These are phyloP conservation scores for Tiaroga cobitis DNA, from an alignment of 2,797 vertebrate species.

Conservation along the genomic window DNA sequence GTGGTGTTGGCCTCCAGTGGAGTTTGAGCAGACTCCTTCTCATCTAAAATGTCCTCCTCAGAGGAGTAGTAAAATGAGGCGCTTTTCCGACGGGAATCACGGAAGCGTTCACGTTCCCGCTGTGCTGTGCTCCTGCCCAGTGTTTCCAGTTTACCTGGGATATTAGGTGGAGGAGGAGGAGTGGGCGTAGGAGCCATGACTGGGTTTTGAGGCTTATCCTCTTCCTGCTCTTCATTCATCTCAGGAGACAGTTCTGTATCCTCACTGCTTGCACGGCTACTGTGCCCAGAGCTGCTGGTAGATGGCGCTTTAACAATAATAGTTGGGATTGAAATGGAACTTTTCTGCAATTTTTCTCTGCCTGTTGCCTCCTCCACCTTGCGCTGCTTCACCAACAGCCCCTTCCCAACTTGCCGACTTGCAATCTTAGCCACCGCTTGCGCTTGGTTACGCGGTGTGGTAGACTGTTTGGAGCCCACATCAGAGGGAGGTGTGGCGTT, in stretches of 20 bases:
- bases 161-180: constrained; percentile 64
- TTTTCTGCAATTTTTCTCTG: constrained; percentile 79
- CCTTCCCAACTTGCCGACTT: constrained; percentile 78
- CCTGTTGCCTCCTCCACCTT: constrained; percentile 82
- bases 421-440: constrained; percentile 41
- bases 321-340: constrained; percentile 91
- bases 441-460: constrained; percentile 38
- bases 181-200: constrained; percentile 65
- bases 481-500: constrained; percentile 79
- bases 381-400: constrained; percentile 89
- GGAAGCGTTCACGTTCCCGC: constrained; percentile 82
- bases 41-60: constrained; percentile 83
- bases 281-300: constrained; percentile 93
- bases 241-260: constrained; percentile 76
- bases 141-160: constrained; percentile 68
- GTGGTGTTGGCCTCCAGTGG: constrained; percentile 70
- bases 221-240: constrained; percentile 62
- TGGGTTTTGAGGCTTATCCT: constrained; percentile 58
- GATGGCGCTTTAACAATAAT: constrained; percentile 95
- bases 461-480: constrained; percentile 69
- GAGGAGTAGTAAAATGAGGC: constrained; percentile 91
- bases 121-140: constrained; percentile 77
- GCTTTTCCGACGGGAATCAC: constrained; percentile 88
- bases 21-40: constrained; percentile 73
- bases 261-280: constrained; percentile 93